Base-by-base conservation (phyloP, 2,797 vertebrate genomes). In the Mallotus villosus region DNA sequence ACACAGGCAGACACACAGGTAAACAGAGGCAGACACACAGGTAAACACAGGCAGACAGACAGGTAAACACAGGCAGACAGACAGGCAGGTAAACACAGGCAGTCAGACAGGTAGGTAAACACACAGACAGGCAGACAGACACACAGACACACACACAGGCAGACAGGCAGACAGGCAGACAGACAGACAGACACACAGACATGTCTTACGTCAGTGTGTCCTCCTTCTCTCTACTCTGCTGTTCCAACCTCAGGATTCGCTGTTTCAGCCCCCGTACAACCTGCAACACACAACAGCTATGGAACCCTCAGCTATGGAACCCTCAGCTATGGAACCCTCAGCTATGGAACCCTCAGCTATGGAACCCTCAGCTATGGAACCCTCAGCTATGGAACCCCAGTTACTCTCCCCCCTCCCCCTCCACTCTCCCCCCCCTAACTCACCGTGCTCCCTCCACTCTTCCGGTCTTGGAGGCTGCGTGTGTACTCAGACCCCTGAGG, bases 141-240 rank as follows among this genome's bases (percentile, higher is more conserved):
- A 37, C 3, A 37, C 37, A 37, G 37, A 37, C 7, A 37, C 0
- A 37, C 37, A 41, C 8, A 41, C 37, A 41, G 37, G 1, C 49
- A 67, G 22, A 32, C 12, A 68, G 1, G n/a, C n/a, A 37, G 7
- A 37, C 37, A 41, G 37, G 11, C 37, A 41, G 37, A 11, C 49
- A 67, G 22, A 32, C 12, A 68, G 1, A 60, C 12, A 69, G 11
- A 37, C 16, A 64, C 19, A 24, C 9, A 37, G 21, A 16, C 41
- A 2, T 34, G 5, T 9, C 77, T 76, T 88, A 98, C 97, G 88
- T 95, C 70, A 95, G 89, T 22, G 91, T 74, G 24, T 79, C 90
- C 82, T 97, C 95, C 86, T 96, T 97, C 79, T 98, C 96, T 82
- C 93, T 92, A 85, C 95, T 97, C 79, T 96, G 95, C 68, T 96